A percentile compares a stretch with the other conserved stretches of the same genome.
phyloP scores from a whole-genome alignment of 2,797 vertebrate species.

The Avahi laniger region DNA sequence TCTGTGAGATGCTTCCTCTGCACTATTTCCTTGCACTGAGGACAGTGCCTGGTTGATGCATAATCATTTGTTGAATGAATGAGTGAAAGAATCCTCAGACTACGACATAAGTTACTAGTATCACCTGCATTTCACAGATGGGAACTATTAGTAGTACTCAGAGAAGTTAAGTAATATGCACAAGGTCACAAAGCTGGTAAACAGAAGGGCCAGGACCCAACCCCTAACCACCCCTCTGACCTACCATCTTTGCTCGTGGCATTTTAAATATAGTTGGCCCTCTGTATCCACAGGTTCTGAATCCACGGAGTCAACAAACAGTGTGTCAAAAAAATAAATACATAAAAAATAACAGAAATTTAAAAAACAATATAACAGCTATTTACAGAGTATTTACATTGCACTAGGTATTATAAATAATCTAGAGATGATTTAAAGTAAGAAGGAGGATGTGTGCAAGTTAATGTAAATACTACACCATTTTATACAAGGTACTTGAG shows the following conservation, averaged over 20 bases:
- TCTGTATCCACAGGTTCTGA: not conserved
- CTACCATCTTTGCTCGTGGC: not conserved
- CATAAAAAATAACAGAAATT: not conserved
- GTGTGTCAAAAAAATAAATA: not conserved
- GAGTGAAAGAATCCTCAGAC: not conserved
- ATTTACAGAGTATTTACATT: not conserved
- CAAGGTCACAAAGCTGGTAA: not conserved
- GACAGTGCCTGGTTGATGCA: accelerated
- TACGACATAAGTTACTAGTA: accelerated
- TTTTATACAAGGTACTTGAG: not conserved
- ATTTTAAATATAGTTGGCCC: not conserved
- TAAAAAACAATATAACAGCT: not conserved
- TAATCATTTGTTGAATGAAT: accelerated
- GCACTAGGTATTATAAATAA: not conserved
- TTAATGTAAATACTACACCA: not conserved
- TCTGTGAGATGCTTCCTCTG: accelerated
- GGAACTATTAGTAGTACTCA: not conserved
- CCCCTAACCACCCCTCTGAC: accelerated
- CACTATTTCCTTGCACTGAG: not conserved
- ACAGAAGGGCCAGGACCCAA: not conserved
- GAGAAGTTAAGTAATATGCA: not conserved
- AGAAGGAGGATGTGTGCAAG: not conserved
- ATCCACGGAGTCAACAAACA: not conserved
- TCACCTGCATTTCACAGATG: no score
- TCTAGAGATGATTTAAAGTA: not conserved